Base-by-base conservation (phyloP, 2,888 invertebrate genomes). In the Drosophila anomelani region DNA sequence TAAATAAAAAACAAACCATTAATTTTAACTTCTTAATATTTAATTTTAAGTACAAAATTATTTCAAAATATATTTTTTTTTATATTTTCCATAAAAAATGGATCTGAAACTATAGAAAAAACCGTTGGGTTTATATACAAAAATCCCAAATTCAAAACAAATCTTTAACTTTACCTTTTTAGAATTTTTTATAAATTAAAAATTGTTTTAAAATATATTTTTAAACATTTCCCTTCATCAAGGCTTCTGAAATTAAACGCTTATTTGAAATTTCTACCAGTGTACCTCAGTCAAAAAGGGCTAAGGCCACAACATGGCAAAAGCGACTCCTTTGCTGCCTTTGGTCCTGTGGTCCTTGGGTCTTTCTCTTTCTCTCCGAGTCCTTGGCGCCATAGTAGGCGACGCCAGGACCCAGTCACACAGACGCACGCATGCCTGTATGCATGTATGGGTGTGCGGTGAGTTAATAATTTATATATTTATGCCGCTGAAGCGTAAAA, bases 381-480 rank as follows among this genome's bases (percentile, higher is more conserved):
- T 46, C 60, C 64, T 53, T 74, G 56, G 29, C 59, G 68, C 66
- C 68, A 66, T 12, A 26, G 44, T 68, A 68, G 55, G 55, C 51
- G 51, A 56, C 66, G 68, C 56, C 68, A 29, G 41, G 36, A 66
- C 71, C 66, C 39, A 51, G 46, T 29, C 39, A 59, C 58, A 55
- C 56, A 44, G n/a, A 55, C 38, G 29, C 58, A 66, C 36, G 49
- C 34, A 62, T 41, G 41, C 41, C 58, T 13, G 36, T 29, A 41
- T 43, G 54, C 26, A 36, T 72, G 57, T 51, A 41, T 73, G 54
- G 47, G 67, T 62, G 56, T 76, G 79, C 67, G 81, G 80, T 56
- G 75, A 86, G 88, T 87, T 88, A 82, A 87, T 88, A 88, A 86
- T 87, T 87, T 88, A 88, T 88, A 86, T 88, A 88, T 84, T 86